phyloP scores from a whole-genome alignment of 2,888 invertebrate genomes.

The Chirona hameri region DNA sequence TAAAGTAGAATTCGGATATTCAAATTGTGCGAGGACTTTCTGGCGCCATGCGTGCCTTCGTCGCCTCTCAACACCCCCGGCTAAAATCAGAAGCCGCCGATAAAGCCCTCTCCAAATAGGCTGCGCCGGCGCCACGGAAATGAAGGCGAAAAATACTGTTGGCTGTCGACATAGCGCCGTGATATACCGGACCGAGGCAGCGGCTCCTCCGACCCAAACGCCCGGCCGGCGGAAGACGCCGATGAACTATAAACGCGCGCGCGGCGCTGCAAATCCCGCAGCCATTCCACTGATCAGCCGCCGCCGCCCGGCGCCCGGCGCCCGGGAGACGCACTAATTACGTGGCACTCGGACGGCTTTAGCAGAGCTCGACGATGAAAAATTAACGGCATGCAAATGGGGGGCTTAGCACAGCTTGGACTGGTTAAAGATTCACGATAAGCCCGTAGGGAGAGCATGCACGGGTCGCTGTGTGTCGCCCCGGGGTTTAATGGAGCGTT shows the following conservation, averaged over 20 bases:
- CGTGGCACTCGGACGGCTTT: not conserved
- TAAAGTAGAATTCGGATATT: too few species aligned
- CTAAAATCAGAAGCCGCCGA: too few species aligned
- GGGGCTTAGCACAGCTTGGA: not conserved
- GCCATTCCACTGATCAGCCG: not conserved
- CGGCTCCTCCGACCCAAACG: not conserved
- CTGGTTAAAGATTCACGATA: slow-evolving; percentile 2
- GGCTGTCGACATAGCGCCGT: not conserved
- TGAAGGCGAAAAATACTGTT: not conserved
- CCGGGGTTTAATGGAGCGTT: not conserved
- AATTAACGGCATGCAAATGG: slow-evolving; percentile 24
- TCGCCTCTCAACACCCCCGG: too few species aligned
- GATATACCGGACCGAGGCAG: not conserved
- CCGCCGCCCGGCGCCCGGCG: too few species aligned
- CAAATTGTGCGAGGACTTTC: too few species aligned
- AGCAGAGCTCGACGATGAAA: slow-evolving; percentile 5
- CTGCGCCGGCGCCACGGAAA: not conserved
- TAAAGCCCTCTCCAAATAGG: too few species aligned
- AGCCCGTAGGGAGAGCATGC: not conserved
- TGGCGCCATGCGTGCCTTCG: too few species aligned
- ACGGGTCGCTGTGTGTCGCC: not conserved
- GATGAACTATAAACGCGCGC: not conserved
- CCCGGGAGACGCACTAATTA: not conserved
- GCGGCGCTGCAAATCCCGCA: not conserved
- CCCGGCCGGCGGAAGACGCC: not conserved